Conservation (phyloP, 2,797 vertebrate genomes). For the Ctenosaura bakeri region DNA sequence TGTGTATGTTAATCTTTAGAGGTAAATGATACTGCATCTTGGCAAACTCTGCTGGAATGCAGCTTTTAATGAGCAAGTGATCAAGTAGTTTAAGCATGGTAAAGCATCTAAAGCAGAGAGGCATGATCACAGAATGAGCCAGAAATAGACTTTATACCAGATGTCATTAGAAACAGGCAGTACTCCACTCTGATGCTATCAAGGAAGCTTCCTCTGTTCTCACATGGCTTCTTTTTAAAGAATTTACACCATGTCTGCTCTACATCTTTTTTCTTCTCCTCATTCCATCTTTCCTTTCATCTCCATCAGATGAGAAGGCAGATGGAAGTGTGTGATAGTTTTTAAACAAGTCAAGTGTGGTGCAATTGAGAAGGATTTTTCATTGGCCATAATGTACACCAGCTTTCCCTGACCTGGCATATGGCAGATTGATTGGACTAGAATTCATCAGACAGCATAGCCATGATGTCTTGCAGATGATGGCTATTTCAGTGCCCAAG, state of each 20-base stretch:
- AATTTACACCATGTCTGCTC: rapidly evolving
- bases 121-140: conserved; percentile 63
- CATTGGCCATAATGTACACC: background rate
- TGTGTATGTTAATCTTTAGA: conserved; percentile 46
- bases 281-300: background rate
- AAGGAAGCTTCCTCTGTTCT: background rate
- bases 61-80: conserved; percentile 77
- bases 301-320: background rate
- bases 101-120: conserved; percentile 65
- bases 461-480: background rate
- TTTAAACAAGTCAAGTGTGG: background rate
- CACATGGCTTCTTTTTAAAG: conserved; percentile 26
- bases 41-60: conserved; percentile 73
- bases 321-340: background rate
- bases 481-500: background rate
- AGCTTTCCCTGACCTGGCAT: background rate
- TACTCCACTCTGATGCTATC: conserved; percentile 44
- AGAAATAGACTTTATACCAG: conserved; percentile 60
- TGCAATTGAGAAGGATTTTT: background rate
- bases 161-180: background rate
- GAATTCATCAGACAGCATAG: background rate
- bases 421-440: background rate
- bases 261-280: background rate
- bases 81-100: conserved; percentile 73
- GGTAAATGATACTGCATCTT: conserved; percentile 66